These are phyloP conservation scores for Drosophila dives DNA, from an alignment of 2,888 invertebrate genomes.

Conservation along the genomic window DNA sequence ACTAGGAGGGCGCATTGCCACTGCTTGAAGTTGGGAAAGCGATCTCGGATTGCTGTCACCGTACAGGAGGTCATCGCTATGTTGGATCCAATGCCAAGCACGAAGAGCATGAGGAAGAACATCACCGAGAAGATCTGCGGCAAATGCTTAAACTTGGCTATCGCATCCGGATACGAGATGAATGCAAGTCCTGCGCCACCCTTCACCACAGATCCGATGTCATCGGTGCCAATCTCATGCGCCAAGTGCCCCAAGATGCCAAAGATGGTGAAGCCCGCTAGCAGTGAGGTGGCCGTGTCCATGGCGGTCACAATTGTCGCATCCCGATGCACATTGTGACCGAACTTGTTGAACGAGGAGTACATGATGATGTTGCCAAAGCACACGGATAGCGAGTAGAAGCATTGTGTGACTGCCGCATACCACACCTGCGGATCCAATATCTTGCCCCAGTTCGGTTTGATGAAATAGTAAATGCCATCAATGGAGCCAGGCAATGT, in stretches of 20 bases:
- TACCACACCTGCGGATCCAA: conserved; percentile 88
- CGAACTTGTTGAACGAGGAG: conserved; percentile 87
- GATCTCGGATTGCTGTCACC: conserved; percentile 85
- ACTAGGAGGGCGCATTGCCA: conserved; percentile 86
- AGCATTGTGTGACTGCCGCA: conserved; percentile 88
- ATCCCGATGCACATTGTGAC: conserved; percentile 87
- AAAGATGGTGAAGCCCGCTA: conserved; percentile 87
- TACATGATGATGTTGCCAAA: conserved; percentile 88
- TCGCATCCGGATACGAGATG: conserved; percentile 87
- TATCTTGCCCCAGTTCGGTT: conserved; percentile 88
- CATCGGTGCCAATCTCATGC: conserved; percentile 85
- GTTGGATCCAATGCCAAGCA: conserved; percentile 86
- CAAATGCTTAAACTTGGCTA: conserved; percentile 86
- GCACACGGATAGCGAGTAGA: conserved; percentile 88
- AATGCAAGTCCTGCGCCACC: conserved; percentile 87
- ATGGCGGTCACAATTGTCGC: conserved; percentile 86
- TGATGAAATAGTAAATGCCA: conserved; percentile 88
- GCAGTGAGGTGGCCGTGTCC: conserved; percentile 86
- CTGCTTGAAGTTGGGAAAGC: conserved; percentile 84
- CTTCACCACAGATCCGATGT: conserved; percentile 86
- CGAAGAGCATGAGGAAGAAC: conserved; percentile 87
- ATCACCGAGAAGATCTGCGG: conserved; percentile 87
- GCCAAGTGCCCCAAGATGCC: conserved; percentile 87
- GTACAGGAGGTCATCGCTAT: conserved; percentile 85
- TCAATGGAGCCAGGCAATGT: conserved; percentile 87